Evolutionary conservation across 64 coral and sea anemone species (phyloP).

Genomic region (Pachyseris speciosa): DNA sequence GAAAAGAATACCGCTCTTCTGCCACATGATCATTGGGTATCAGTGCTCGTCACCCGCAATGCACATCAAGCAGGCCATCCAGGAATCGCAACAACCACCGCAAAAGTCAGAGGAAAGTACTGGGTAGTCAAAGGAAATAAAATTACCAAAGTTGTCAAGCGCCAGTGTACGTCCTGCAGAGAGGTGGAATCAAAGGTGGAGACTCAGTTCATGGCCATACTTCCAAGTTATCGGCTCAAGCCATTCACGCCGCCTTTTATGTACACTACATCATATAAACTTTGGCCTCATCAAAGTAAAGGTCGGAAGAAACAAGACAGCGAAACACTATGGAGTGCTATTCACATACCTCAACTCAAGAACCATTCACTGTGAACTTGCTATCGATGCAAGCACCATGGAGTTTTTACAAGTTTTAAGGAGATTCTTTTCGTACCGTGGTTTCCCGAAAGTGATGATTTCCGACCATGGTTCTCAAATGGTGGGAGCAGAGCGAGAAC

Average conservation of each 20-base stretch:
- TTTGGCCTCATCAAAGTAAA: slow-evolving; percentile 40
- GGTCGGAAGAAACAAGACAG: slow-evolving; percentile 39
- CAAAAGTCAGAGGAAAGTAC: slow-evolving; percentile 49
- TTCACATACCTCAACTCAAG: slow-evolving; percentile 70
- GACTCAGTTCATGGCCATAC: slow-evolving; percentile 45
- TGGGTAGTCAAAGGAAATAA: slow-evolving; percentile 52
- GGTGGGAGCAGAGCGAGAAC: slow-evolving; percentile 45
- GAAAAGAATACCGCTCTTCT: slow-evolving; percentile 15
- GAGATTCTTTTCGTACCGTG: slow-evolving; percentile 25
- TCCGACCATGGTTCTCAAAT: slow-evolving; percentile 67
- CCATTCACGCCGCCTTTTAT: slow-evolving; percentile 48
- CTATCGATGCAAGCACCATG: background rate
- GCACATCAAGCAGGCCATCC: slow-evolving; percentile 31
- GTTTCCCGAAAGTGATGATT: background rate
- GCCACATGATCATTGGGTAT: slow-evolving; percentile 35
- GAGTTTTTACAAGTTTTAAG: slow-evolving; percentile 56
- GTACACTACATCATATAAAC: slow-evolving; percentile 59
- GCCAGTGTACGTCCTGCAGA: slow-evolving; percentile 16
- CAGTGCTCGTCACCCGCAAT: slow-evolving; percentile 38
- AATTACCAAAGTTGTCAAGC: slow-evolving; percentile 30
- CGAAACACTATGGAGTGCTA: slow-evolving; percentile 62
- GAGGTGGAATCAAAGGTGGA: slow-evolving; percentile 12
- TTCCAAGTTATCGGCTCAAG: background rate
- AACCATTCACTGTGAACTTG: slow-evolving; percentile 58
- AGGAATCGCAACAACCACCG: slow-evolving; percentile 51